Evolutionary conservation across 2,888 invertebrate species (phyloP).

Genomic region (Cepaea hortensis): DNA sequence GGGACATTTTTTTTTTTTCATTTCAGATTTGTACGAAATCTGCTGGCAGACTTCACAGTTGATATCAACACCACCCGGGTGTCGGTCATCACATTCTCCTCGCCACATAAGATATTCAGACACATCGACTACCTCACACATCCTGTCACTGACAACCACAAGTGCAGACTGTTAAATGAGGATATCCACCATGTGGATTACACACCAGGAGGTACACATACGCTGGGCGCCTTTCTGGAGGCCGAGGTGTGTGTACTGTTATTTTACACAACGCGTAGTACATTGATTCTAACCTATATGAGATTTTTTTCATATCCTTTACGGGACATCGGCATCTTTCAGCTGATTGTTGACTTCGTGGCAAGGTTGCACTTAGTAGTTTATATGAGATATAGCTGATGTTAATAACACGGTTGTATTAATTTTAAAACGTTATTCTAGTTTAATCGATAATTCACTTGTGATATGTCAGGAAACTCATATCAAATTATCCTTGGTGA

Average conservation of each 20-base stretch:
- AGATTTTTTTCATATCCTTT: no score
- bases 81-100: slow-evolving; percentile 83
- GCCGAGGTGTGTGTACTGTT: slow-evolving; percentile 79
- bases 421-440: no score
- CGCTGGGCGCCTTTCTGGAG: slow-evolving; percentile 82
- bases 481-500: no score
- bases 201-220: slow-evolving; percentile 83
- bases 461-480: no score
- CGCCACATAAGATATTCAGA: slow-evolving; percentile 79
- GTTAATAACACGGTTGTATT: no score
- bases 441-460: no score
- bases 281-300: no score
- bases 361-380: no score
- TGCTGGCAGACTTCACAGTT: slow-evolving; percentile 82
- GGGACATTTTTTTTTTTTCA: not conserved
- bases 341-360: no score
- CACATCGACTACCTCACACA: slow-evolving; percentile 82
- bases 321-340: no score
- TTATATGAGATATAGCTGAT: no score
- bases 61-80: slow-evolving; percentile 82
- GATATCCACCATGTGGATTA: slow-evolving; percentile 81
- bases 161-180: slow-evolving; percentile 82
- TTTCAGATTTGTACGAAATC: slow-evolving; percentile 80
- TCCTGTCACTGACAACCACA: slow-evolving; percentile 79
- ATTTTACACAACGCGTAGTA: no score